Conservation (phyloP, 2,888 invertebrate species). For the Luperina nickerlii region DNA sequence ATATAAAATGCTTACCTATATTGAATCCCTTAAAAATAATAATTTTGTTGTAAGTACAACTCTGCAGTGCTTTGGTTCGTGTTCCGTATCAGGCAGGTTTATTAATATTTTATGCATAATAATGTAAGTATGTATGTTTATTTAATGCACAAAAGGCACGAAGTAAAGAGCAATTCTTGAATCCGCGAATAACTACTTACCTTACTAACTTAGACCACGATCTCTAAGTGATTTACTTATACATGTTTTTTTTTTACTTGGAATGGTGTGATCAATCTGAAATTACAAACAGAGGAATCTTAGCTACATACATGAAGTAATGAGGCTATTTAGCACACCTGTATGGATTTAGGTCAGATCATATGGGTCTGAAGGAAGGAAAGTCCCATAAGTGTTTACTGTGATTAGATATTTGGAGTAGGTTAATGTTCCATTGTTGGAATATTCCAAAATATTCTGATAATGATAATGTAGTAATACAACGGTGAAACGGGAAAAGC, state of each 20-base stretch:
- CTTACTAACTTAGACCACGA: not conserved
- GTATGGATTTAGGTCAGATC: constrained; percentile 11
- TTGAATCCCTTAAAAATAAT: not conserved
- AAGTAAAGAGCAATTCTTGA: not conserved
- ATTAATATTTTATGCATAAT: not conserved
- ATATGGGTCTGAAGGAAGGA: not conserved
- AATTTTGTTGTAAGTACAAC: not conserved
- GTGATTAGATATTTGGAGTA: not conserved
- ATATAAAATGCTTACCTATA: not conserved
- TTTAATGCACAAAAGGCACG: not conserved
- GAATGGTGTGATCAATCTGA: not conserved
- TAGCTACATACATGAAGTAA: not conserved
- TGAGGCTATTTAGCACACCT: not conserved
- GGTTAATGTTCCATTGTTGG: not conserved
- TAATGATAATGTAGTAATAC: not conserved
- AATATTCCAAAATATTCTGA: constrained; percentile 18
- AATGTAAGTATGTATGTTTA: not conserved
- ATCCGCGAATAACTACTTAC: not conserved
- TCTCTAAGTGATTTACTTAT: not conserved
- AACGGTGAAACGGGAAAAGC: constrained; percentile 7
- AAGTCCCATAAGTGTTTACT: not conserved
- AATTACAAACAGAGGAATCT: not conserved
- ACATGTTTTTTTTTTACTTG: not conserved
- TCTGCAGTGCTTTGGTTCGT: not conserved
- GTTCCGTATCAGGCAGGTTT: not conserved